Conservation (phyloP, 2,113 vertebrate genomes). For the Gallinago media region DNA sequence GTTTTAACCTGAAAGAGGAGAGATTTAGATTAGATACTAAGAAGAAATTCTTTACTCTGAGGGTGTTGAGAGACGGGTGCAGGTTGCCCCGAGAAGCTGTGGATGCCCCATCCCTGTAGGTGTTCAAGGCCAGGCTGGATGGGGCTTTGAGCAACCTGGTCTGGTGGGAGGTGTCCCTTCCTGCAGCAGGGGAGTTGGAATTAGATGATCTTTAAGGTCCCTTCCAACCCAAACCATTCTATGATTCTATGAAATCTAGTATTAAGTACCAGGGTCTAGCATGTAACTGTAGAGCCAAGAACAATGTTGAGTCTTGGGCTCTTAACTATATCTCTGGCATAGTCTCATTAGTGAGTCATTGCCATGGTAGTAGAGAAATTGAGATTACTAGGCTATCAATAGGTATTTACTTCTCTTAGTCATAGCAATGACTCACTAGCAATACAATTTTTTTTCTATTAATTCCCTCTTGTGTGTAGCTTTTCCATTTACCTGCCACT, state of each 20-base stretch:
- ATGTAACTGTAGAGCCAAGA: background rate
- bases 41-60: background rate
- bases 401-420: conserved; percentile 48
- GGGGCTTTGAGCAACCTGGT: background rate
- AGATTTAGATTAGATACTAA: background rate
- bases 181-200: background rate
- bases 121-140: background rate
- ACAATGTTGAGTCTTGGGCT: background rate
- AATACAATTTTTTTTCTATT: background rate
- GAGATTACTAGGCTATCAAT: background rate
- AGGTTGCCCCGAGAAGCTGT: background rate
- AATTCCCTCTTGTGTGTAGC: background rate
- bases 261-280: background rate
- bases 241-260: background rate
- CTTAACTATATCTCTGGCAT: background rate
- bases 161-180: background rate
- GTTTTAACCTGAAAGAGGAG: background rate
- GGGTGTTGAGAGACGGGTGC: background rate
- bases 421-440: conserved; percentile 40
- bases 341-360: conserved; percentile 7
- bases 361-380: background rate
- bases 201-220: background rate
- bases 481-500: conserved; percentile 27
- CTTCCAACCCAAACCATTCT: background rate
- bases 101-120: background rate